These are phyloP conservation scores for Parnassius orleans DNA, from an alignment of 2,888 invertebrate genomes.

Conservation along the genomic window DNA sequence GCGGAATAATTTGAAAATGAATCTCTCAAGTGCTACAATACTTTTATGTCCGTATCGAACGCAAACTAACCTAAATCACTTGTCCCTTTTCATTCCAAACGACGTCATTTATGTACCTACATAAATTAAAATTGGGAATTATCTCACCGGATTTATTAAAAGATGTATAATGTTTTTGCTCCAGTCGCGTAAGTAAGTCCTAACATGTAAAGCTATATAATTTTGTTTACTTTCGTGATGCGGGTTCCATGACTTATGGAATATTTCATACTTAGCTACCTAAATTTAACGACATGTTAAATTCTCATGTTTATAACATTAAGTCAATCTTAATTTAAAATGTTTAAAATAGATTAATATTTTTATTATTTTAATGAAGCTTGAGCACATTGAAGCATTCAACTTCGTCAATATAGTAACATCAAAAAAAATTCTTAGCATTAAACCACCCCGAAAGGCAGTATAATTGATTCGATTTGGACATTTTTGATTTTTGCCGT, in stretches of 20 bases:
- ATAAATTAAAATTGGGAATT: constrained; percentile 14
- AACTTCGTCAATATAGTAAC: no score
- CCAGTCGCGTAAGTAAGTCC: neutral
- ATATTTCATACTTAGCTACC: constrained; percentile 2
- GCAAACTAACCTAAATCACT: constrained; percentile 32
- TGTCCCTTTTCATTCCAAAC: constrained; percentile 42
- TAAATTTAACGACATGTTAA: neutral
- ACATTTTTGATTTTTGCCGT: no score
- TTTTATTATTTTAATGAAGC: no score
- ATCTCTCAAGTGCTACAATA: constrained; percentile 1
- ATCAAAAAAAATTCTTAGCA: no score
- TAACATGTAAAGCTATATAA: constrained; percentile 6
- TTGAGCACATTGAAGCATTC: no score
- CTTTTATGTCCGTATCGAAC: constrained; percentile 13
- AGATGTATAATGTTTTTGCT: constrained; percentile 7
- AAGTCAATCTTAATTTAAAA: no score
- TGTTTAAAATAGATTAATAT: no score
- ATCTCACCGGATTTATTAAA: constrained; percentile 19
- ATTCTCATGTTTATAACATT: no score
- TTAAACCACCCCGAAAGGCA: no score
- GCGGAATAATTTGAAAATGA: constrained; percentile 6
- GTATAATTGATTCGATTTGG: no score
- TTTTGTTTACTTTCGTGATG: neutral
- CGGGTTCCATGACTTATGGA: constrained; percentile 3
- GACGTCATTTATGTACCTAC: constrained; percentile 22